Conservation (phyloP, 35 echinoderm and acorn worm species). For the Ophiothrix spiculata region DNA sequence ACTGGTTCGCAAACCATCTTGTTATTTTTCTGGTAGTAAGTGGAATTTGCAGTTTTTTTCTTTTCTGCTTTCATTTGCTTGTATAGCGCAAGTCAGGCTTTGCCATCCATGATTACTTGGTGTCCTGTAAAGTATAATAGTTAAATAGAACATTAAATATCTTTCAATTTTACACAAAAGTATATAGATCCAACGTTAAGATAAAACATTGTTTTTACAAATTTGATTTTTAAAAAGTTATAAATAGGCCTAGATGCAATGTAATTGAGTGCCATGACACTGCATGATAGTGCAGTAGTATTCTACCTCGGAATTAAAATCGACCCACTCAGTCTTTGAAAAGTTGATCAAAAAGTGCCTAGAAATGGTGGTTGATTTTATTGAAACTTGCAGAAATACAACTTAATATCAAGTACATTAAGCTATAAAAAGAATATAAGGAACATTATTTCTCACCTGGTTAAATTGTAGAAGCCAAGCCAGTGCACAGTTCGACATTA, state of each 20-base stretch:
- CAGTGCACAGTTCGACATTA: not conserved
- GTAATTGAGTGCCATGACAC: not conserved
- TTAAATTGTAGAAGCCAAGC: not conserved
- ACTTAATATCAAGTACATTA: not conserved
- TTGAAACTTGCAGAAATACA: constrained; percentile 16
- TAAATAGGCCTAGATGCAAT: not conserved
- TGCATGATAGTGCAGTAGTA: too few relatives aligned
- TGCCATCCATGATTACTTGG: not conserved
- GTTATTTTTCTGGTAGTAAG: not conserved
- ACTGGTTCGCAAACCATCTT: too few relatives aligned
- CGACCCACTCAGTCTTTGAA: constrained; percentile 4
- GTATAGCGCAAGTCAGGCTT: not conserved
- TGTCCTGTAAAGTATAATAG: not conserved
- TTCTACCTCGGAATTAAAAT: too few relatives aligned
- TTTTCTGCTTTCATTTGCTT: not conserved
- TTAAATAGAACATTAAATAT: not conserved
- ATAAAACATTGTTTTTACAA: not conserved
- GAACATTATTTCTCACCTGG: constrained; percentile 8
- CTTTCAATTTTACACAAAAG: not conserved
- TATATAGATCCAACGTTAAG: not conserved
- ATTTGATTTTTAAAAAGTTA: not conserved
- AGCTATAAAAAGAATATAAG: constrained; percentile 10
- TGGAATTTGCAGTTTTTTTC: not conserved
- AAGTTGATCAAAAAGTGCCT: constrained; percentile 19
- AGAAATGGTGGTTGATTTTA: constrained; percentile 21